Base-by-base conservation (phyloP, 2,888 invertebrate genomes). In the Drosophila anceps region DNA sequence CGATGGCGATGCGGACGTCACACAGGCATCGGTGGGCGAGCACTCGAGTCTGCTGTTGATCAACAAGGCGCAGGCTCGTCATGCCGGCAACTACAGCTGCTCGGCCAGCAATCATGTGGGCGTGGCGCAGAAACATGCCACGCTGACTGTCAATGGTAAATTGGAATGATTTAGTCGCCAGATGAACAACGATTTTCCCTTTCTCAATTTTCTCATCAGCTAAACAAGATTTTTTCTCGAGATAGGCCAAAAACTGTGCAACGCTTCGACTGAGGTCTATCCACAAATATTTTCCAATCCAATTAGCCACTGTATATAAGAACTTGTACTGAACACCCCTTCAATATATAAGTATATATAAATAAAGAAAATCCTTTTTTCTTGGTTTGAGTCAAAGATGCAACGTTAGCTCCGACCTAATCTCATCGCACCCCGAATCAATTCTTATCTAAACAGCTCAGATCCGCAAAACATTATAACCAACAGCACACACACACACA, bases 51-150 rank as follows among this genome's bases (percentile, higher is more conserved):
- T 95, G 73, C 93, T 95, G 91, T 93, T 95, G 80, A 94, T 95
- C 86, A 94, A 95, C 92, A 94, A 94, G 79, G 94, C 94, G 70
- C 93, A 94, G 90, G 95, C 94, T 68, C 93, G 94, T 72, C 96
- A 96, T 90, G 93, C 94, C 68, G 95, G 95, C 79, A 94, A 93
- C 79, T 95, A 95, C 91, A 93, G 94, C 75, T 95, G 95, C 90
- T 91, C 93, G 81, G 95, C 94, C 74, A 93, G 92, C 83, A 95
- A 95, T 93, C 92, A 93, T 76, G 95, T 94, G 75, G 95, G 95
- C 84, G 92, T 93, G 79, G 92, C 93, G 71, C 92, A 93, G 74
- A 93, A 94, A 87, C 94, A 94, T 69, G 93, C 95, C 60, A 90
- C 90, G 71, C 93, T 95, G 61, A 93, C 93, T 88, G 95, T 95